Evolutionary conservation across 2,113 vertebrate genomes (phyloP), one percentile per base, ranked within the genome.

Genomic region (Xiphophorus maculatus): DNA sequence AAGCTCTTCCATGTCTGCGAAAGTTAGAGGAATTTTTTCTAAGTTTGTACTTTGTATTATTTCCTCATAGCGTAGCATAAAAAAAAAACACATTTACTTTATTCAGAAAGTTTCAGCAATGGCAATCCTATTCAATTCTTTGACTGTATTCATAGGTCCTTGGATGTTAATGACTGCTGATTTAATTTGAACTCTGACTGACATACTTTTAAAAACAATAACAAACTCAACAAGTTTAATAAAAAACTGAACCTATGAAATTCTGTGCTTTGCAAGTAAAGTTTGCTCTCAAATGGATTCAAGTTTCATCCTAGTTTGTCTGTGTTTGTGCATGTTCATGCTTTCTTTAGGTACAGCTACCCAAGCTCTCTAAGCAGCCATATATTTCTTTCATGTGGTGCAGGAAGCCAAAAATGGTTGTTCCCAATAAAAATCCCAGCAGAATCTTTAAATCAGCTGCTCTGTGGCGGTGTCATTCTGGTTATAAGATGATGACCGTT

Each of bases 401-500:
- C 40, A 42, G 14, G 40, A 42, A 42, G 40, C 14, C 40, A 42
- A 13, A 48, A 48, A 48, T 6, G 44, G 17, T 19, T 48, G 14
- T 19, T 48, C 17, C 44, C 17, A 17, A 22, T 35, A 13, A 61
- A 62, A 28, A 15, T 67, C 15, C 11, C 15, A 58, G 68, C 60
- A 58, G 78, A 44, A 72, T 75, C 70, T 58, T 58, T 58, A 67
- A 40, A 73, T 48, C 76, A 80, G 83, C 63, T 67, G 64, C 66
- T 66, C 63, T 51, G 30, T 70, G 63, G 81, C 62, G 32, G 54
- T 77, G 66, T 76, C 60, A 67, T 74, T 28, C 29, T 42, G 74
- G 69, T 83, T 82, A 80, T 64, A 70, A 30, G 66, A 63, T 67
- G 69, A 83, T 80, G 85, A 70, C 77, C 84, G 17, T 71, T 67